These are phyloP conservation scores for Xiphophorus couchianus DNA, from an alignment of 2,113 vertebrate genomes.

Conservation along the genomic window DNA sequence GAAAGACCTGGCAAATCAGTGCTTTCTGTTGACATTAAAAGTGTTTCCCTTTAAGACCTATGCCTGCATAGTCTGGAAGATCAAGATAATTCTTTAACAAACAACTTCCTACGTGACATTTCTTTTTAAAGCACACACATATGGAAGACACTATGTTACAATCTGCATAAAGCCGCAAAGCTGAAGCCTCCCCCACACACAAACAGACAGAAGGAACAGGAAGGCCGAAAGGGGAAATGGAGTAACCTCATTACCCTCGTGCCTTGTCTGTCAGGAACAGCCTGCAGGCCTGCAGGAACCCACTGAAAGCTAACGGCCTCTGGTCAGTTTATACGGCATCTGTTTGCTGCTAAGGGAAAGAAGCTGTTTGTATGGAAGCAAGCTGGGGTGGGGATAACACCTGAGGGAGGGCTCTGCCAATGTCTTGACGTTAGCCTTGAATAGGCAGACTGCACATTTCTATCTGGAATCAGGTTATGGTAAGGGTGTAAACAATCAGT, in stretches of 20 bases:
- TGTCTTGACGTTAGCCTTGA: conserved; percentile 17
- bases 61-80: neutral
- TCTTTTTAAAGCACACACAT: neutral
- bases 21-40: neutral
- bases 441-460: conserved; percentile 42
- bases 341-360: conserved; percentile 38
- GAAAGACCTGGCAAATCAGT: neutral
- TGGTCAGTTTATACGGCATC: conserved; percentile 48
- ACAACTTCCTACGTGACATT: neutral
- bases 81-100: neutral
- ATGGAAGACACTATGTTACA: conserved; percentile 16
- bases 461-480: conserved; percentile 59
- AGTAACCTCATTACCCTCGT: conserved; percentile 71
- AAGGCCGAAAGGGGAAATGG: conserved; percentile 67
- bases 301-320: conserved; percentile 35
- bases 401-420: conserved; percentile 45
- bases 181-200: conserved; percentile 25
- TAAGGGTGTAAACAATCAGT: conserved; percentile 60
- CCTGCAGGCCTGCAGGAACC: conserved; percentile 57
- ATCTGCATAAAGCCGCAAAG: conserved; percentile 8
- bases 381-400: conserved; percentile 17
- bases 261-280: conserved; percentile 69
- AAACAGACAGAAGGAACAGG: conserved; percentile 53
- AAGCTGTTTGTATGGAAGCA: conserved; percentile 47
- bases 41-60: neutral